Evolutionary conservation across 2,888 invertebrate genomes (phyloP).

Genomic region (Caenorhabditis sp.): DNA sequence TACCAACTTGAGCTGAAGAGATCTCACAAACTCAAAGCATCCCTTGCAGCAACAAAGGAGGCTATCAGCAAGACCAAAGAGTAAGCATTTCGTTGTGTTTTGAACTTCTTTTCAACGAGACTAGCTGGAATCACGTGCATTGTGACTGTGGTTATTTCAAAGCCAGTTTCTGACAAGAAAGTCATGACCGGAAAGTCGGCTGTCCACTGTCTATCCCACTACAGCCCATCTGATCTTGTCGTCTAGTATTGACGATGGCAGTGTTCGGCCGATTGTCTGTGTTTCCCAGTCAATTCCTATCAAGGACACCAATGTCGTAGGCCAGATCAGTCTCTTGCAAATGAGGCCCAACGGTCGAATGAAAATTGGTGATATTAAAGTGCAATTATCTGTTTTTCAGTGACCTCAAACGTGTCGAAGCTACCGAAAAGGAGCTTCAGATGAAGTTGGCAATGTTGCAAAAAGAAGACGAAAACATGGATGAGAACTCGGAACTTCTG

Average conservation of each 20-base stretch:
- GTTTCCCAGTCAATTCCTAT: slow-evolving; percentile 27
- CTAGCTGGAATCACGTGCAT: background rate
- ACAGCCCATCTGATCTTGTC: slow-evolving; percentile 3
- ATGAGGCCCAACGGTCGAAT: background rate
- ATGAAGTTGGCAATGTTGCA: slow-evolving; percentile 49
- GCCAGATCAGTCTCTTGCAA: slow-evolving; percentile 21
- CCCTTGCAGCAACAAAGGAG: slow-evolving; percentile 71
- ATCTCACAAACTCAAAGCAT: slow-evolving; percentile 68
- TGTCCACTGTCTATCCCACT: slow-evolving; percentile 7
- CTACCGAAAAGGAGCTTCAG: slow-evolving; percentile 57
- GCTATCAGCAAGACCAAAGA: slow-evolving; percentile 63
- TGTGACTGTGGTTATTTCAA: background rate
- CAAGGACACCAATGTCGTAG: slow-evolving; percentile 25
- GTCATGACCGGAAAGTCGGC: slow-evolving; percentile 27
- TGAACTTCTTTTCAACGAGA: background rate
- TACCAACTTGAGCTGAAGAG: slow-evolving; percentile 70
- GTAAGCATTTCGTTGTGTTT: slow-evolving; percentile 32
- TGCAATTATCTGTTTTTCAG: slow-evolving; percentile 48
- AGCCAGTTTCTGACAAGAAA: background rate
- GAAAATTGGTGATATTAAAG: background rate
- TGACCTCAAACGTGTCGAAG: slow-evolving; percentile 57
- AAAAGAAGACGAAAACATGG: slow-evolving; percentile 45
- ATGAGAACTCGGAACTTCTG: slow-evolving; percentile 47
- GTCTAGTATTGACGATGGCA: slow-evolving; percentile 14
- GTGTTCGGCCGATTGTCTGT: slow-evolving; percentile 46